Evolutionary conservation across 2,797 vertebrate genomes (phyloP).

Genomic region (Myiotriccus ornatus): DNA sequence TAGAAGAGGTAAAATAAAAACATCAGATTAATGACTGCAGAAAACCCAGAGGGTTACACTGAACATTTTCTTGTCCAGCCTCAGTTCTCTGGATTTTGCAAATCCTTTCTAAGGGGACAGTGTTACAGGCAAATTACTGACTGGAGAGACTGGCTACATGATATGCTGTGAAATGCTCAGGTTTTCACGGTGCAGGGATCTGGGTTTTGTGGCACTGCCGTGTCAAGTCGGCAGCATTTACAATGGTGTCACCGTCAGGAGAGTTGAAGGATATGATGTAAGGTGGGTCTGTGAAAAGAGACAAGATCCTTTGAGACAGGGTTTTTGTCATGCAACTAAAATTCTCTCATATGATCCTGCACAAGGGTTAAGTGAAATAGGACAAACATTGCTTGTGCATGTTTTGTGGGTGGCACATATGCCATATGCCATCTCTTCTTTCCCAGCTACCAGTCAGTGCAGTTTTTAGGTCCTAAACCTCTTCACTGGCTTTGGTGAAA

Average conservation of each 20-base stretch:
- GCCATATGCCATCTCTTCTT: rapidly evolving
- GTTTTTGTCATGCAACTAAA: not conserved
- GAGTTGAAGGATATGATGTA: not conserved
- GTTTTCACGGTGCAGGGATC: not conserved
- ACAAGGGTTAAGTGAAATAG: not conserved
- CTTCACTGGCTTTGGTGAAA: not conserved
- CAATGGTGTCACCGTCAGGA: not conserved
- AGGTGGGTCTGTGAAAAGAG: not conserved
- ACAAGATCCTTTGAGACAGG: not conserved
- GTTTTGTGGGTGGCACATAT: not conserved
- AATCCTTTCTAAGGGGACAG: not conserved
- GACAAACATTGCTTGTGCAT: not conserved
- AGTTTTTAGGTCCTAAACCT: not conserved
- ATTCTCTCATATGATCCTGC: not conserved
- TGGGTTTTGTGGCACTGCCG: not conserved
- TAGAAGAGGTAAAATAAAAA: not conserved
- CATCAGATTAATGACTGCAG: not conserved
- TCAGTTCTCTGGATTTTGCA: not conserved
- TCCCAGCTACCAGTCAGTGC: not conserved
- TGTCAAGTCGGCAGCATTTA: not conserved
- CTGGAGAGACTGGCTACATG: not conserved
- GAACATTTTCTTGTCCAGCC: not conserved
- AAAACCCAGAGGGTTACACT: not conserved
- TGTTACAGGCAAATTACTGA: not conserved
- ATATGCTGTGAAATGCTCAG: not conserved